Evolutionary conservation across 2,113 vertebrate species (phyloP).

Genomic region (Parotia lawesii): DNA sequence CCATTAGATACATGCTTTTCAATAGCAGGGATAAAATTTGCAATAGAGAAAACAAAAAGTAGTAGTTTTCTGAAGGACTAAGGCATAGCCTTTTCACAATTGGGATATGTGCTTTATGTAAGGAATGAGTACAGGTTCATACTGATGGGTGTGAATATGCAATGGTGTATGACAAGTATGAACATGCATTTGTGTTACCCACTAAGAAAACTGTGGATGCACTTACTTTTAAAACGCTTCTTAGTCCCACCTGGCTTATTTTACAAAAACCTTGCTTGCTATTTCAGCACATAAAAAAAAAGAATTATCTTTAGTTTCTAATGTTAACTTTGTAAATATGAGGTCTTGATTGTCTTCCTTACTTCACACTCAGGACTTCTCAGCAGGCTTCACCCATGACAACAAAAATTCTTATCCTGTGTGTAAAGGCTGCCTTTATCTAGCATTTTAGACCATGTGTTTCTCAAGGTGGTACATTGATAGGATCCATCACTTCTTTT

Average conservation of each 20-base stretch:
- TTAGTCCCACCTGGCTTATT: background rate
- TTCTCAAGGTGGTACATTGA: background rate
- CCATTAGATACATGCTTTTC: background rate
- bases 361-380: background rate
- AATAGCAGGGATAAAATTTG: background rate
- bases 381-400: background rate
- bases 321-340: background rate
- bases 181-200: background rate
- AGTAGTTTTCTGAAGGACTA: background rate
- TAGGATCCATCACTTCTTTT: background rate
- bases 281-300: background rate
- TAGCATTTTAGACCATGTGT: background rate
- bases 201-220: background rate
- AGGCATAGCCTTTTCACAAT: background rate
- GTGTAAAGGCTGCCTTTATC: background rate
- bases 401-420: background rate
- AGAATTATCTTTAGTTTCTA: background rate
- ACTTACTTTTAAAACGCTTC: background rate
- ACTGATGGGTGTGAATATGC: background rate
- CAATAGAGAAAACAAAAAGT: background rate
- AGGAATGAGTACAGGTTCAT: background rate
- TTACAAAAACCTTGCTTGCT: background rate
- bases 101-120: background rate
- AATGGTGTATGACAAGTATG: fast-evolving
- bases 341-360: background rate